Evolutionary conservation across 2,113 vertebrate species (phyloP), one percentile per base, ranked within the genome.

Genomic region (Silurus glanis): DNA sequence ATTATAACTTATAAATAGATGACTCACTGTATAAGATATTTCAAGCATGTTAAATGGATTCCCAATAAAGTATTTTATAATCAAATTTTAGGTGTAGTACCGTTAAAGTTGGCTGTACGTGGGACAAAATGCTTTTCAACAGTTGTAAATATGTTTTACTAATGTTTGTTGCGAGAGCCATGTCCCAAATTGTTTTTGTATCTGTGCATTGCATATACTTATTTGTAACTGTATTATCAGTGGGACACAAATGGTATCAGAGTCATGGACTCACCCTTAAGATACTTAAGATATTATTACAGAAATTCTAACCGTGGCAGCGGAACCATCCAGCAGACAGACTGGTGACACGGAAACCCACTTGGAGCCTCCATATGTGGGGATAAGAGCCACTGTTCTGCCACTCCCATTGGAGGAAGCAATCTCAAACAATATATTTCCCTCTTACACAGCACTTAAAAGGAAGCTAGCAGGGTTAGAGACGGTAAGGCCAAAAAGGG

Each of bases 381-480:
- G 37, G 53, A 61, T 58, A 85, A 62, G 62, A 66, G 55, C 72
- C 53, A 61, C 59, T 12, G 59, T 82, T 67, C 74, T 67, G 82
- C 62, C 71, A 72, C 81, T 79, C 84, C 84, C 78, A 45, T 59
- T 71, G 51, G 72, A 87, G 89, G 89, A 90, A 90, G 85, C 82
- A 87, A 90, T 90, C 85, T 80, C 53, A 85, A 90, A 90, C 85
- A 87, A 90, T 87, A 89, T 90, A 89, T 89, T 89, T 89, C 84
- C 89, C 82, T 89, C 82, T 89, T 87, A 90, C 89, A 90, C 66
- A 81, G 81, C 51, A 90, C 88, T 88, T 90, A 81, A 89, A 84
- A 86, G 84, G 88, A 89, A 89, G 82, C 86, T 82, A 64, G 74
- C 84, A 25, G 64, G 56, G 81, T 76, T 84, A 21, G 62, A 71